phyloP scores from a whole-genome alignment of 2,888 invertebrate genomes.

The Lottia gigantea region DNA sequence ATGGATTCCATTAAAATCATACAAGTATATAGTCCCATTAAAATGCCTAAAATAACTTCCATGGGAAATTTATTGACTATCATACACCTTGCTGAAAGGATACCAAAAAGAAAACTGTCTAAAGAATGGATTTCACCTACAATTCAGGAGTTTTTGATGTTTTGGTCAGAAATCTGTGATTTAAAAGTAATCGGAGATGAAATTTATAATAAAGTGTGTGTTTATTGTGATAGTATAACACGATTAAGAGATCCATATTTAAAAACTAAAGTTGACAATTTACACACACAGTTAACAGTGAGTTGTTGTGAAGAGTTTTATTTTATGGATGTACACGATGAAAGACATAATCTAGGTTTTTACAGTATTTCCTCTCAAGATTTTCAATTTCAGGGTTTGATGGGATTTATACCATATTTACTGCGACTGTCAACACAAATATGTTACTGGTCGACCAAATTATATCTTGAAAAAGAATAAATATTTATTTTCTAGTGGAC shows the following conservation, averaged over 20 bases:
- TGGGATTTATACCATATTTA: conserved; percentile 57
- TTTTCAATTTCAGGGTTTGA: conserved; percentile 50
- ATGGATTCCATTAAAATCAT: conserved; percentile 53
- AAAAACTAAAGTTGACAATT: conserved; percentile 48
- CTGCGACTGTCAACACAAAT: conserved; percentile 47
- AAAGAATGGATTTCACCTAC: conserved; percentile 39
- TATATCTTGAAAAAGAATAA: conserved; percentile 51
- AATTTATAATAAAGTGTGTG: conserved; percentile 44
- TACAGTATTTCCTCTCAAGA: conserved; percentile 57
- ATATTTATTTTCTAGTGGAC: neutral
- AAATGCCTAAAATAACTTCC: neutral
- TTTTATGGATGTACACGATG: conserved; percentile 53
- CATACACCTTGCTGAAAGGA: conserved; percentile 39
- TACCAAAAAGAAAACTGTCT: conserved; percentile 47
- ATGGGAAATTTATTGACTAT: conserved; percentile 19
- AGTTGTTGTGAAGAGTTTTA: conserved; percentile 49
- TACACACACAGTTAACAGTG: conserved; percentile 43
- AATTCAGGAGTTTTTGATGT: conserved; percentile 50
- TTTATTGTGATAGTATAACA: conserved; percentile 49
- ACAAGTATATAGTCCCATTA: conserved; percentile 39
- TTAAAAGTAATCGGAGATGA: conserved; percentile 50
- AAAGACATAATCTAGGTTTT: conserved; percentile 56
- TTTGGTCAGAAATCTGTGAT: conserved; percentile 48
- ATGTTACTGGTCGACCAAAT: conserved; percentile 49
- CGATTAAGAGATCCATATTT: conserved; percentile 52